Percentiles rank a stretch among this genome's conserved stretches.
These are phyloP conservation scores for Agrochola circellaris DNA, from an alignment of 2,888 invertebrate species.

Conservation along the genomic window DNA sequence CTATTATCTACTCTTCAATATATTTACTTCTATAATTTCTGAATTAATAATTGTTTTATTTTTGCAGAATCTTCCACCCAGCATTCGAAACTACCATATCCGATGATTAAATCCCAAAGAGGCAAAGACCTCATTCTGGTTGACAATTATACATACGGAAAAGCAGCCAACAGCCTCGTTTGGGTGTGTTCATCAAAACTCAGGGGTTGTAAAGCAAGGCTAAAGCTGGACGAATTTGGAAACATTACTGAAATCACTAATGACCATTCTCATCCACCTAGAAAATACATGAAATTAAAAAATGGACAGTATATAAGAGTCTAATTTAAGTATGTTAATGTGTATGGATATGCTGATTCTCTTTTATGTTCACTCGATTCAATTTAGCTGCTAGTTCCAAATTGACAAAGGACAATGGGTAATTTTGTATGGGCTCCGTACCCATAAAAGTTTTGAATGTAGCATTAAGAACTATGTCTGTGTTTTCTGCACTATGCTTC, in stretches of 20 bases:
- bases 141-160: conserved; percentile 71
- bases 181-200: conserved; percentile 69
- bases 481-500: neutral
- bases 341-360: neutral
- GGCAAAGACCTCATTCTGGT: conserved; percentile 72
- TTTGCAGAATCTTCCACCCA: conserved; percentile 8
- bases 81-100: conserved; percentile 36
- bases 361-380: neutral
- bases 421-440: too few relatives aligned
- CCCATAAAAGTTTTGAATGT: neutral
- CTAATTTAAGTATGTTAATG: neutral
- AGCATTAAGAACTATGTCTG: neutral
- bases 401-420: neutral
- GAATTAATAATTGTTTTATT: neutral
- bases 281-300: conserved; percentile 22
- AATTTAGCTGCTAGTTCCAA: conserved; percentile 1
- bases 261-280: conserved; percentile 61
- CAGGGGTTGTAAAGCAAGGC: conserved; percentile 61
- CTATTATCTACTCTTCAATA: neutral
- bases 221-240: conserved; percentile 54
- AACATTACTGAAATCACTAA: conserved; percentile 29
- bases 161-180: conserved; percentile 22
- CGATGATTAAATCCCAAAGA: conserved; percentile 68
- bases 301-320: conserved; percentile 39
- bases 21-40: neutral